Evolutionary conservation across 2,797 vertebrate genomes (phyloP).

Genomic region (Notolepis coatsorum): DNA sequence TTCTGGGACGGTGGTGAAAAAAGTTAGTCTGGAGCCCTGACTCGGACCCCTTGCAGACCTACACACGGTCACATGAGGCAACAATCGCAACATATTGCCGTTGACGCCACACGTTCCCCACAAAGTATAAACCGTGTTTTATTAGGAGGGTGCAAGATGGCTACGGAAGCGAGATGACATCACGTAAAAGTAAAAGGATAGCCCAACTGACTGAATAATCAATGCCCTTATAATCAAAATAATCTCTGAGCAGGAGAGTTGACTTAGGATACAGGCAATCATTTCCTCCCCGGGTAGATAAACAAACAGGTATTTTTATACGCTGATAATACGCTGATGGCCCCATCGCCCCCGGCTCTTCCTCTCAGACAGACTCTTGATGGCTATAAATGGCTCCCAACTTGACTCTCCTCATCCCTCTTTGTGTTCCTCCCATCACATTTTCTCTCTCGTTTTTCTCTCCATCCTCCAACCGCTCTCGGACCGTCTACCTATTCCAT

Average conservation of each 20-base stretch:
- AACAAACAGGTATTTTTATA: constrained; percentile 30
- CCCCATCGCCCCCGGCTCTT: too few species aligned
- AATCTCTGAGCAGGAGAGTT: background rate
- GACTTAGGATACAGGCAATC: background rate
- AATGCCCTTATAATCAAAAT: background rate
- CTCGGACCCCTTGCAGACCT: too few species aligned
- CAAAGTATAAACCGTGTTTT: too few species aligned
- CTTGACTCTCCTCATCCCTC: constrained; percentile 37
- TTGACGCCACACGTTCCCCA: too few species aligned
- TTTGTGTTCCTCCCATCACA: constrained; percentile 39
- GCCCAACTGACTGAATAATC: background rate
- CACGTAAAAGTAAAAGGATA: constrained; percentile 1
- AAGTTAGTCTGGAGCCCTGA: too few species aligned
- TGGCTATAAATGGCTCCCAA: constrained; percentile 64
- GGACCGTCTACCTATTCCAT: too few species aligned
- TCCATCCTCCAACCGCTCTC: constrained; percentile 49
- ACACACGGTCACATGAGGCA: too few species aligned
- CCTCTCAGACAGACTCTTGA: constrained; percentile 52
- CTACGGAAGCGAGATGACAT: too few species aligned
- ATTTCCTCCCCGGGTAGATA: background rate
- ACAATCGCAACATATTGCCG: too few species aligned
- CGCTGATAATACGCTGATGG: constrained; percentile 26
- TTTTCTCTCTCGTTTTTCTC: constrained; percentile 8
- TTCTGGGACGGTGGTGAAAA: too few species aligned
- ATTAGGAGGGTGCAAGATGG: too few species aligned